These are phyloP conservation scores for Columbina picui DNA, from an alignment of 2,113 vertebrate genomes.

Conservation along the genomic window DNA sequence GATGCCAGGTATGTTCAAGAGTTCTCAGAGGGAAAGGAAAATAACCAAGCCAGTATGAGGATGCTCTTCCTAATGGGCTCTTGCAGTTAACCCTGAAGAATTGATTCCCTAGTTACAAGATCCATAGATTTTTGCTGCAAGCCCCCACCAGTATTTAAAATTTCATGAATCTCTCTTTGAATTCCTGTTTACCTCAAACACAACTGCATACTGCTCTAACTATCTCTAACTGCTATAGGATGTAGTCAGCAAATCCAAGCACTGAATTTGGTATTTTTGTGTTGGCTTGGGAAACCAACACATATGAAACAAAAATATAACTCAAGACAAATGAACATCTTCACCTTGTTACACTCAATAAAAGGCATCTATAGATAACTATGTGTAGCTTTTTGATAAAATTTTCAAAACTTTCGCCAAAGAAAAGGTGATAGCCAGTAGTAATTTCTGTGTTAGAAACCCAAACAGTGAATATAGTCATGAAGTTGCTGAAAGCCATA, in stretches of 20 bases:
- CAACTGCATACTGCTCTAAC: neutral
- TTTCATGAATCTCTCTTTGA: neutral
- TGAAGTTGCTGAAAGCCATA: neutral
- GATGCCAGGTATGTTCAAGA: neutral
- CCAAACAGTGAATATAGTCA: neutral
- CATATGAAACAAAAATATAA: neutral
- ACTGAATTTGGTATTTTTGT: neutral
- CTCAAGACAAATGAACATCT: neutral
- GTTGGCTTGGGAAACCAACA: neutral
- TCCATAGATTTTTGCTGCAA: neutral
- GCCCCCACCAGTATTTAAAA: neutral
- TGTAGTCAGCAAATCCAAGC: neutral
- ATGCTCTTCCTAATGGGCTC: neutral
- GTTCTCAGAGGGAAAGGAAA: neutral
- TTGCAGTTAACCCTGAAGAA: neutral
- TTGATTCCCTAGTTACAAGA: neutral
- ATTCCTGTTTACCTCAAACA: neutral
- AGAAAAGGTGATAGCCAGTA: neutral
- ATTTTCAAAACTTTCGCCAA: neutral
- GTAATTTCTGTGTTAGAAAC: neutral
- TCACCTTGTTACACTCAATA: neutral
- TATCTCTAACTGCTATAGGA: neutral
- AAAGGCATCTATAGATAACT: neutral
- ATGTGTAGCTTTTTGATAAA: neutral
- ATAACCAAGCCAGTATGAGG: neutral